A percentile compares a stretch with the other conserved stretches of the same genome.
phyloP scores from a whole-genome alignment of 2,113 vertebrate species.

The Lagopus muta region DNA sequence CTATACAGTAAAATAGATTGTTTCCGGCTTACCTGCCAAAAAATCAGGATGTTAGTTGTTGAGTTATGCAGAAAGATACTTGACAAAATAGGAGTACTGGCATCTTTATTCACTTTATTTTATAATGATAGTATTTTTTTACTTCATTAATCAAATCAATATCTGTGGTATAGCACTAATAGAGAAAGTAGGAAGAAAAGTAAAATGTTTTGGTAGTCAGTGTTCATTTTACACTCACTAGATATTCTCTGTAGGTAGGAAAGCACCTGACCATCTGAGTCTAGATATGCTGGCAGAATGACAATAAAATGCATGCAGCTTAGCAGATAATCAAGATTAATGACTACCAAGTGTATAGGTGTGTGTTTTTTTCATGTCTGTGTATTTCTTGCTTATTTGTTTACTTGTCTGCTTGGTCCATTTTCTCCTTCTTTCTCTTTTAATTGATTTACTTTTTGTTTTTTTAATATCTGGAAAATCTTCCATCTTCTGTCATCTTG shows the following conservation, averaged over 20 bases:
- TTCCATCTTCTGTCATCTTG: not conserved
- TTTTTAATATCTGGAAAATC: not conserved
- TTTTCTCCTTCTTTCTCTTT: not conserved
- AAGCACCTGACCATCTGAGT: not conserved
- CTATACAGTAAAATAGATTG: not conserved
- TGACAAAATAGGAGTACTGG: not conserved
- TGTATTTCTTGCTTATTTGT: not conserved
- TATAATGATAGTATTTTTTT: not conserved
- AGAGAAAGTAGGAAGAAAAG: not conserved
- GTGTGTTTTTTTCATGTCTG: not conserved
- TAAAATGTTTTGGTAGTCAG: accelerated
- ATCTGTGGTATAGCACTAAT: not conserved
- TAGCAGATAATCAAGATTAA: not conserved
- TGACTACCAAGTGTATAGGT: not conserved
- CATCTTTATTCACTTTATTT: not conserved
- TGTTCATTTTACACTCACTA: not conserved
- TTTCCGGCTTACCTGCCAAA: not conserved
- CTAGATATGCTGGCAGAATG: not conserved
- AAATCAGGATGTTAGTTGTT: accelerated
- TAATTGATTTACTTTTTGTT: not conserved
- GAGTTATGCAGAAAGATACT: not conserved
- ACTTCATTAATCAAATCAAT: not conserved
- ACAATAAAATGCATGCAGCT: not conserved
- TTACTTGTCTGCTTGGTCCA: not conserved
- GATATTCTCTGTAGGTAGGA: not conserved